Conservation (phyloP, 2,797 vertebrate genomes). For the Anniella stebbinsi region DNA sequence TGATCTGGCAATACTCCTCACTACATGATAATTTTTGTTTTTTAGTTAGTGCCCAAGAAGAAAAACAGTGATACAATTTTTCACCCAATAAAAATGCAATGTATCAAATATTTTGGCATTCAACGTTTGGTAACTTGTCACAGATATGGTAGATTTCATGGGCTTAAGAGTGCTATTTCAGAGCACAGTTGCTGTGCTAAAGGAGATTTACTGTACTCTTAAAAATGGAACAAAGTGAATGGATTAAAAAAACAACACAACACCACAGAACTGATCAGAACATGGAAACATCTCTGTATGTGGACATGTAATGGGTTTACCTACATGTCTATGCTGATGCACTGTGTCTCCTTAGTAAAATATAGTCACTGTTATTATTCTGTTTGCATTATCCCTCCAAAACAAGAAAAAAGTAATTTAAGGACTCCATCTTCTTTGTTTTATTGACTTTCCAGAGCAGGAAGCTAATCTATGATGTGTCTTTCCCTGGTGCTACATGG, state of each 20-base stretch:
- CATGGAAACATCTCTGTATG: not conserved
- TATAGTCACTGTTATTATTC: fast-evolving
- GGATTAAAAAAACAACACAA: conserved; percentile 12
- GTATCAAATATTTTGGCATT: conserved; percentile 50
- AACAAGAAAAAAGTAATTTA: fast-evolving
- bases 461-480: not conserved
- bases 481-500: not conserved
- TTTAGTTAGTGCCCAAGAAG: fast-evolving
- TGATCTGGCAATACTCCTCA: not conserved
- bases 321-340: not conserved
- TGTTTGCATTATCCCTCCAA: not conserved
- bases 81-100: conserved; percentile 28
- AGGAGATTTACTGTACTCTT: conserved; percentile 46
- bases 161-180: conserved; percentile 52
- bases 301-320: not conserved
- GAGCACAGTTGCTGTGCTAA: conserved; percentile 54
- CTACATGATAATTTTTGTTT: not conserved
- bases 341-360: not conserved
- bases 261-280: not conserved
- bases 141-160: conserved; percentile 50
- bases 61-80: conserved; percentile 10
- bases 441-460: not conserved
- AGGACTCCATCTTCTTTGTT: not conserved
- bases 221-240: conserved; percentile 24
- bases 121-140: conserved; percentile 36